Conservation (phyloP, 2,888 invertebrate genomes). For the Drosophila hamatofila region DNA sequence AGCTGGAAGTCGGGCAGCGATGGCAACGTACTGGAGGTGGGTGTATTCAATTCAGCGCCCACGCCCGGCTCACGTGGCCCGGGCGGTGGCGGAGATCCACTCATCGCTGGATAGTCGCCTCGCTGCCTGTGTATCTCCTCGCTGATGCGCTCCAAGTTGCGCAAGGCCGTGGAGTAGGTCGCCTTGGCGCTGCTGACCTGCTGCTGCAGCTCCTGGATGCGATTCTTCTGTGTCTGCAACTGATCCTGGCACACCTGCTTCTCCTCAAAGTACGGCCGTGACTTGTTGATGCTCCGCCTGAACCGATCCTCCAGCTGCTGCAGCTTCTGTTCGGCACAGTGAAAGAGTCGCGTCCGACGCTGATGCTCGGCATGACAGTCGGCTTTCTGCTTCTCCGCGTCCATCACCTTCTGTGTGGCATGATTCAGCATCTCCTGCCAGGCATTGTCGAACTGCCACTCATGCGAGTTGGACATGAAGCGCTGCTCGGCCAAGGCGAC, state of each 20-base stretch:
- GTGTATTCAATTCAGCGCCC: slow-evolving; percentile 88
- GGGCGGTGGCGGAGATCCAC: slow-evolving; percentile 79
- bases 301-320: slow-evolving; percentile 93
- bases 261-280: slow-evolving; percentile 96
- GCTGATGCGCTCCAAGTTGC: slow-evolving; percentile 94
- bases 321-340: slow-evolving; percentile 92
- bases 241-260: slow-evolving; percentile 94
- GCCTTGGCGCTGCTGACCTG: slow-evolving; percentile 90
- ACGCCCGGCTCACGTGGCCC: slow-evolving; percentile 89
- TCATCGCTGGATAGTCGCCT: slow-evolving; percentile 79
- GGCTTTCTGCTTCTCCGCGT: slow-evolving; percentile 95
- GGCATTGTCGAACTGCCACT: slow-evolving; percentile 94
- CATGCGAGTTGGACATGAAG: slow-evolving; percentile 85
- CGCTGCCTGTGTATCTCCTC: slow-evolving; percentile 92
- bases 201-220: slow-evolving; percentile 92
- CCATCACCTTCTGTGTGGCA: slow-evolving; percentile 97
- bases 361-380: slow-evolving; percentile 95
- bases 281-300: slow-evolving; percentile 93
- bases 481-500: slow-evolving; percentile 95
- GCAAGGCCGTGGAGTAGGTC: slow-evolving; percentile 92
- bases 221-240: slow-evolving; percentile 92
- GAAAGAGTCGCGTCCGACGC: slow-evolving; percentile 91
- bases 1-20: slow-evolving; percentile 86
- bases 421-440: slow-evolving; percentile 99
- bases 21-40: slow-evolving; percentile 77